Conservation (phyloP, 2,797 vertebrate species). For the Enteromius thamalakanensis region DNA sequence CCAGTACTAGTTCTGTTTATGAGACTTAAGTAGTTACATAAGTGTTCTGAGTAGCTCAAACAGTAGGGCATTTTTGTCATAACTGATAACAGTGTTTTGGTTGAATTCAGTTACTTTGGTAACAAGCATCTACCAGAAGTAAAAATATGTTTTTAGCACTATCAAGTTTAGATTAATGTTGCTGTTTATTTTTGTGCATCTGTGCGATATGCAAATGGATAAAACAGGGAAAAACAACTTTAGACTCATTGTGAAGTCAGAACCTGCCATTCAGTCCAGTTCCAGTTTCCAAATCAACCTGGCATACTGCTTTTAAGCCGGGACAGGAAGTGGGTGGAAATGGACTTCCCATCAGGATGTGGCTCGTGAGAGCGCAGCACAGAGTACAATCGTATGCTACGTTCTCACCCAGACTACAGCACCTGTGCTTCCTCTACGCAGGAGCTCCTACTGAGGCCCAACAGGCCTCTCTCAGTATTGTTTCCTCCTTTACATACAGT, state of each 20-base stretch:
- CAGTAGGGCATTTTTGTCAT: slow-evolving; percentile 4
- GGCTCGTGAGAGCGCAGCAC: slow-evolving; percentile 56
- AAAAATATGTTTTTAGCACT: background rate
- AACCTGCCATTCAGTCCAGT: slow-evolving; percentile 20
- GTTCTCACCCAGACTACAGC: slow-evolving; percentile 57
- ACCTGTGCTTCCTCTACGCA: slow-evolving; percentile 60
- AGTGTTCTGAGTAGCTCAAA: background rate
- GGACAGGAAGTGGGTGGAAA: slow-evolving; percentile 55
- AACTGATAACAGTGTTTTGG: background rate
- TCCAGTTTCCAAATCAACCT: slow-evolving; percentile 48
- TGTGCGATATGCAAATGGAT: slow-evolving; percentile 2
- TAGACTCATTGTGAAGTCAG: slow-evolving; percentile 34
- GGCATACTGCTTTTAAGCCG: slow-evolving; percentile 48
- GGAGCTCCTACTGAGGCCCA: slow-evolving; percentile 13
- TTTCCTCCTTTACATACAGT: slow-evolving; percentile 29
- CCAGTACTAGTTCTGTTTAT: background rate
- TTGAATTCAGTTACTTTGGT: background rate
- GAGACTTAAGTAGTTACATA: background rate
- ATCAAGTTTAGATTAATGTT: background rate
- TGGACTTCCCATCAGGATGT: slow-evolving; percentile 62
- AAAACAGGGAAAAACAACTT: slow-evolving; percentile 20
- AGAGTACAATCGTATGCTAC: slow-evolving; percentile 55
- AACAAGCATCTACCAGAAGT: background rate
- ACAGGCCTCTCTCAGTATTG: slow-evolving; percentile 38
- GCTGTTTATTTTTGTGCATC: background rate